Evolutionary conservation across 2,113 vertebrate species (phyloP).

Genomic region (Craseonycteris thonglongyai): DNA sequence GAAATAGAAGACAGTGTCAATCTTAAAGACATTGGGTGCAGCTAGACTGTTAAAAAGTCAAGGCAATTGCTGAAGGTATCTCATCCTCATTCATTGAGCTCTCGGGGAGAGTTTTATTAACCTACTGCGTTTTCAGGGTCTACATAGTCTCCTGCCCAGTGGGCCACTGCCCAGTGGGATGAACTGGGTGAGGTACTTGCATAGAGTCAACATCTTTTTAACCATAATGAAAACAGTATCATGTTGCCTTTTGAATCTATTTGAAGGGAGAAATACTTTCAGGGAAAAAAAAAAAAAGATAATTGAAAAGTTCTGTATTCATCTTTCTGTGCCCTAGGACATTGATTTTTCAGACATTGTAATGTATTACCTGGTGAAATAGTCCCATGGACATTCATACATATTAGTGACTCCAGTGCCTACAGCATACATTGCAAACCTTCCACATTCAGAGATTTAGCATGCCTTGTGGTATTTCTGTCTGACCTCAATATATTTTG

Average conservation of each 20-base stretch:
- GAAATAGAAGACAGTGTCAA: background rate
- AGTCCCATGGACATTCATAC: background rate
- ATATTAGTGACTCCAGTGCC: slow-evolving; percentile 39
- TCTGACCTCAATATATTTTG: slow-evolving; percentile 63
- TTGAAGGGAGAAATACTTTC: slow-evolving; percentile 41
- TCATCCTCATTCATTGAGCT: slow-evolving; percentile 9
- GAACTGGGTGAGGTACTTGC: slow-evolving; percentile 6
- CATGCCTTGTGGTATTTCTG: slow-evolving; percentile 37
- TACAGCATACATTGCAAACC: slow-evolving; percentile 27
- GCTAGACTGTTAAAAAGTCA: slow-evolving; percentile 39
- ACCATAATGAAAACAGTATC: slow-evolving; percentile 42
- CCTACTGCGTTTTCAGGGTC: slow-evolving; percentile 29
- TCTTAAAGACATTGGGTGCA: slow-evolving; percentile 49
- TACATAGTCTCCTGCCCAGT: background rate
- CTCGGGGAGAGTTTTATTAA: background rate
- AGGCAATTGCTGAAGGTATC: background rate
- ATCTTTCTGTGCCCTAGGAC: slow-evolving; percentile 41
- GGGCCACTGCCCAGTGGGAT: background rate
- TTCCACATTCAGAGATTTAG: background rate
- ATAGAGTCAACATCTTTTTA: slow-evolving; percentile 41
- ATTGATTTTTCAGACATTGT: slow-evolving; percentile 60
- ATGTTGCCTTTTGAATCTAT: slow-evolving; percentile 41
- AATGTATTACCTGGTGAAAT: slow-evolving; percentile 35
- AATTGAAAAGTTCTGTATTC: slow-evolving; percentile 48
- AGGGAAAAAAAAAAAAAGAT: slow-evolving; percentile 28